A percentile compares a stretch with the other conserved stretches of the same genome.
These are phyloP conservation scores for Magallana angulata DNA, from an alignment of 1,140 invertebrate genomes.

Conservation along the genomic window DNA sequence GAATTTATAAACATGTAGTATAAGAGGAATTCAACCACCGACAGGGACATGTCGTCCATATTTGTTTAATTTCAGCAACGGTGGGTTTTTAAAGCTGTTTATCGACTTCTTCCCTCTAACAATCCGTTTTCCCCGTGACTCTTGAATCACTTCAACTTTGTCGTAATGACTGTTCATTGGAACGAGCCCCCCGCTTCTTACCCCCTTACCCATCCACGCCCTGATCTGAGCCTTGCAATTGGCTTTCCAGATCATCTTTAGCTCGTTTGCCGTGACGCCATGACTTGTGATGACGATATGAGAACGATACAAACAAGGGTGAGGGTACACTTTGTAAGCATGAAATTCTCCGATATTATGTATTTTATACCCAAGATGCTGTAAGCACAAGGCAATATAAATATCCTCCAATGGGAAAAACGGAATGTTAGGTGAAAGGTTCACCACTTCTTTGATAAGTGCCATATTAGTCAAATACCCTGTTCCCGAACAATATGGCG, in stretches of 20 bases:
- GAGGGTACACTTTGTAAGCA: conserved; percentile 33
- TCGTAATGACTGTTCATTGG: conserved; percentile 5
- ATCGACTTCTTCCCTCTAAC: not conserved
- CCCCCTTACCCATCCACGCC: not conserved
- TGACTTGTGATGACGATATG: conserved; percentile 44
- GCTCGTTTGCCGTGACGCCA: conserved; percentile 36
- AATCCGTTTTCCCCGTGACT: not conserved
- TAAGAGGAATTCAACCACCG: not conserved
- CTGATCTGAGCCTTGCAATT: not conserved
- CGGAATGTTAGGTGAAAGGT: conserved; percentile 62
- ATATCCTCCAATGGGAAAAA: conserved; percentile 77
- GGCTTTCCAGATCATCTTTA: conserved; percentile 44
- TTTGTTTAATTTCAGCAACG: conserved; percentile 9
- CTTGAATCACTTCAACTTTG: not conserved
- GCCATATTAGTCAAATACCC: conserved; percentile 74
- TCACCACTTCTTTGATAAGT: conserved; percentile 71
- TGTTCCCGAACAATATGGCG: conserved; percentile 79
- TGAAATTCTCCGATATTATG: conserved; percentile 38
- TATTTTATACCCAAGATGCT: conserved; percentile 46
- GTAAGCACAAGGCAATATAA: conserved; percentile 71
- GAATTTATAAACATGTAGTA: too few relatives aligned
- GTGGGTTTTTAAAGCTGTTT: not conserved
- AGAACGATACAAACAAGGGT: conserved; percentile 47
- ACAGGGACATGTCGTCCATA: not conserved
- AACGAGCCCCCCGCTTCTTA: not conserved